A percentile compares a stretch with the other conserved stretches of the same genome.
Evolutionary conservation across 2,113 vertebrate species (phyloP).

Genomic region (Bos taurus): DNA sequence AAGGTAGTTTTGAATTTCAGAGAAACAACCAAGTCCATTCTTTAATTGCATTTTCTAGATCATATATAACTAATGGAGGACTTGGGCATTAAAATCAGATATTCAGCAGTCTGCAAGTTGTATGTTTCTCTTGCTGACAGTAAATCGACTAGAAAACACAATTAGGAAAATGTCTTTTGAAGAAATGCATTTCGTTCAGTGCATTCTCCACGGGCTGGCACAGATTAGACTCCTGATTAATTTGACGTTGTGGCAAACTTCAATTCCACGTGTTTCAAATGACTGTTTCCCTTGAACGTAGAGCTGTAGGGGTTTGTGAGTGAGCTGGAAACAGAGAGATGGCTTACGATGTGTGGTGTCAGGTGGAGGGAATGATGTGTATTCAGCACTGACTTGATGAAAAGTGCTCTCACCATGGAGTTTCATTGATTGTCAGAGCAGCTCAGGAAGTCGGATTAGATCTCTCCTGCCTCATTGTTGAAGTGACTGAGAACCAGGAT

Average conservation of each 20-base stretch:
- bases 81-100: slow-evolving; percentile 46
- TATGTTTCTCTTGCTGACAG: slow-evolving; percentile 10
- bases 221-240: slow-evolving; percentile 19
- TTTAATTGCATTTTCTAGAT: slow-evolving; percentile 19
- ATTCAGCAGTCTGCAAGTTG: slow-evolving; percentile 16
- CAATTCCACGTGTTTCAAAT: neutral
- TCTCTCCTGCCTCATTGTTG: neutral
- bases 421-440: neutral
- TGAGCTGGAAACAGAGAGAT: neutral
- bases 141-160: slow-evolving; percentile 52
- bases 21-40: neutral
- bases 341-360: neutral
- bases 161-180: slow-evolving; percentile 44
- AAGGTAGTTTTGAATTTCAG: neutral
- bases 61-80: neutral
- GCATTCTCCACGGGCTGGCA: neutral
- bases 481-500: neutral
- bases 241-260: slow-evolving; percentile 11
- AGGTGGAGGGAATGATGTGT: neutral
- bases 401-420: neutral
- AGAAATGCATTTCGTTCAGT: neutral
- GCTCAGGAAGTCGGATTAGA: rapidly evolving
- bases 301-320: neutral
- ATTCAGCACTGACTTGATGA: neutral
- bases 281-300: neutral